phyloP scores from a whole-genome alignment of 2,797 vertebrate species.

The Pangasius macronema region DNA sequence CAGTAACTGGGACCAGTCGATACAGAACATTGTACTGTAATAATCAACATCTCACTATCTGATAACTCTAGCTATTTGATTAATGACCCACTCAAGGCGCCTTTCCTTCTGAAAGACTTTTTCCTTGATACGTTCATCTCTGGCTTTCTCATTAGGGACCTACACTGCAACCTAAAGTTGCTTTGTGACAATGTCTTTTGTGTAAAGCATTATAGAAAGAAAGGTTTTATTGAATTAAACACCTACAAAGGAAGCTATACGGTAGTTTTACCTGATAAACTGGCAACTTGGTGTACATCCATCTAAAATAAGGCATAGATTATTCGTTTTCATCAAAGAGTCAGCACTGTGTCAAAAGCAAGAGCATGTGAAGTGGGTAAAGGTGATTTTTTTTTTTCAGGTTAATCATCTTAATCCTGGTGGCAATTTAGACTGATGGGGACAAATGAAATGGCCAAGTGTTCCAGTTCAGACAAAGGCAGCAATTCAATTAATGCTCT shows the following conservation, averaged over 20 bases:
- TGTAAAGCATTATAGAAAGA: too few relatives aligned
- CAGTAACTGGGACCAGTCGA: not conserved
- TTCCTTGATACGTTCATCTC: not conserved
- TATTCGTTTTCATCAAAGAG: not conserved
- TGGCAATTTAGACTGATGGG: constrained; percentile 50
- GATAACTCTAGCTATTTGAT: not conserved
- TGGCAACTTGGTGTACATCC: not conserved
- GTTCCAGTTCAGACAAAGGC: constrained; percentile 59
- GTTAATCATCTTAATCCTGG: constrained; percentile 54
- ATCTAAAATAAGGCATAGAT: not conserved
- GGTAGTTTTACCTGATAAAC: not conserved
- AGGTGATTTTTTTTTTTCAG: constrained; percentile 21
- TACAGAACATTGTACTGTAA: not conserved
- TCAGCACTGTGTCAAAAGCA: not conserved
- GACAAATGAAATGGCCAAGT: constrained; percentile 49
- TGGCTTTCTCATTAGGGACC: not conserved
- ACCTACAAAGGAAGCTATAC: not conserved
- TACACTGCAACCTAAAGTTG: not conserved
- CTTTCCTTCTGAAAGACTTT: not conserved
- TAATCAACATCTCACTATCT: not conserved
- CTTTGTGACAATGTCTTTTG: not conserved
- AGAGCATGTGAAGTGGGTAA: constrained; percentile 7
- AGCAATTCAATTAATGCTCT: constrained; percentile 67
- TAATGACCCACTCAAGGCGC: not conserved
- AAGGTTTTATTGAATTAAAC: not conserved